Evolutionary conservation across 2,113 vertebrate genomes (phyloP).

Genomic region (Centrocercus urophasianus): DNA sequence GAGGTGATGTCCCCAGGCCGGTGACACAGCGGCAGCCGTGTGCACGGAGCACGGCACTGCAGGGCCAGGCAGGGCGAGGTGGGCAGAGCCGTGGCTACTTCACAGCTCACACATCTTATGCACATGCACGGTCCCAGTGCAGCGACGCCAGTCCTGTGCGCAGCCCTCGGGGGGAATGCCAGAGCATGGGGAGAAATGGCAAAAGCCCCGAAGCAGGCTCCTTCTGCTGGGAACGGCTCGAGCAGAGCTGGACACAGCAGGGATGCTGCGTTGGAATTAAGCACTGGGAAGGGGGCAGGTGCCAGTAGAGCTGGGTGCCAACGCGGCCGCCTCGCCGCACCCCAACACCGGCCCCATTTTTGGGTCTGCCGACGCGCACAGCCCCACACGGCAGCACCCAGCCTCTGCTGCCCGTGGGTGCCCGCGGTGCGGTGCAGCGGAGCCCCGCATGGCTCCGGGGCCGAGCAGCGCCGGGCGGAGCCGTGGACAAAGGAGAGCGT

Average conservation of each 20-base stretch:
- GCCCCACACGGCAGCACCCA: too few relatives aligned
- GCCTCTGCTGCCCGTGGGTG: too few relatives aligned
- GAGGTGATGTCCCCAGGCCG: neutral
- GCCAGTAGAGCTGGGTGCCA: neutral
- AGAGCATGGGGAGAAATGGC: too few relatives aligned
- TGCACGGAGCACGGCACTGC: neutral
- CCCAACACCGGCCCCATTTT: neutral
- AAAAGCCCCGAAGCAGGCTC: neutral
- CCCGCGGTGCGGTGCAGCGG: too few relatives aligned
- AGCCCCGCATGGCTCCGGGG: too few relatives aligned
- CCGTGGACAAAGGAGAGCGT: too few relatives aligned
- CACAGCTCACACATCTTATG: too few relatives aligned
- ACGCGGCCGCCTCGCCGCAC: neutral
- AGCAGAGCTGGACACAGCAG: neutral
- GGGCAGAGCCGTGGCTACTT: neutral
- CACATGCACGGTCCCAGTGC: neutral
- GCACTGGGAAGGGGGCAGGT: neutral
- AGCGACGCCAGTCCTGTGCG: neutral
- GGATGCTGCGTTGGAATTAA: too few relatives aligned
- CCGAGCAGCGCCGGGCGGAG: too few relatives aligned
- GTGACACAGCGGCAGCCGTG: accelerated
- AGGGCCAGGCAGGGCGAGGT: neutral
- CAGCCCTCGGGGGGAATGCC: neutral
- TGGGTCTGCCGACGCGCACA: too few relatives aligned
- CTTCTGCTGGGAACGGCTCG: neutral